These are phyloP conservation scores for Sebastiscus tertius DNA, from an alignment of 2,797 vertebrate species.

Conservation along the genomic window DNA sequence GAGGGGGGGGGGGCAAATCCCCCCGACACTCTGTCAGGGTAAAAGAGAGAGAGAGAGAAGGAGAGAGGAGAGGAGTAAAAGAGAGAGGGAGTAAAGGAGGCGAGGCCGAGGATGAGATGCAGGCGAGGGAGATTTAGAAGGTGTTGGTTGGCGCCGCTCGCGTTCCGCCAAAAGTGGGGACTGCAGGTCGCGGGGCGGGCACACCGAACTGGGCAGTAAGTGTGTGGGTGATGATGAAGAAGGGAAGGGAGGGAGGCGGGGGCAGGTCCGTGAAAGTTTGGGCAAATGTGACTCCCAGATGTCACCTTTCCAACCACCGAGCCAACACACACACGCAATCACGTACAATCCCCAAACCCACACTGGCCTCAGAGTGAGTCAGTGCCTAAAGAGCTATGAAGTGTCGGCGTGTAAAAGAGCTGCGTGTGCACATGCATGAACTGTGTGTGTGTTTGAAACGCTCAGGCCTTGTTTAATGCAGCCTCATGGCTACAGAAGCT, in stretches of 20 bases:
- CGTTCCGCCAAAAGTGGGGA: neutral
- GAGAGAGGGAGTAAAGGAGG: slow-evolving; percentile 12
- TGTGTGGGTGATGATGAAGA: slow-evolving; percentile 82
- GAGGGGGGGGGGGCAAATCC: neutral
- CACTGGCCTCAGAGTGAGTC: slow-evolving; percentile 90
- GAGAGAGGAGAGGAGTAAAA: slow-evolving; percentile 2
- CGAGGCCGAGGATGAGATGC: slow-evolving; percentile 10
- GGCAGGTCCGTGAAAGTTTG: slow-evolving; percentile 87
- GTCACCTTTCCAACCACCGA: slow-evolving; percentile 61
- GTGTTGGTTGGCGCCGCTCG: slow-evolving; percentile 26
- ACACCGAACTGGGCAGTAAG: slow-evolving; percentile 49
- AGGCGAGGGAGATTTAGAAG: slow-evolving; percentile 35
- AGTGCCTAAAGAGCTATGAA: slow-evolving; percentile 86
- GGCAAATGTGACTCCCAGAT: slow-evolving; percentile 72
- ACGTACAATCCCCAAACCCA: slow-evolving; percentile 70
- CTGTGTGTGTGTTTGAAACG: slow-evolving; percentile 40
- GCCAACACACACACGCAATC: slow-evolving; percentile 25
- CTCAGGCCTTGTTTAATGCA: slow-evolving; percentile 90
- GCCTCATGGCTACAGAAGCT: slow-evolving; percentile 86
- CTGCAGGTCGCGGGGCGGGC: slow-evolving; percentile 17
- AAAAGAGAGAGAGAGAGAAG: neutral
- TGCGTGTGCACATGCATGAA: slow-evolving; percentile 7
- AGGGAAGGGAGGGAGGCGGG: slow-evolving; percentile 41
- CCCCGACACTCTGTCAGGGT: slow-evolving; percentile 9
- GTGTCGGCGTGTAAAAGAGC: slow-evolving; percentile 74